These are phyloP conservation scores for Philonicus albiceps DNA, from an alignment of 2,888 invertebrate species.

Conservation along the genomic window DNA sequence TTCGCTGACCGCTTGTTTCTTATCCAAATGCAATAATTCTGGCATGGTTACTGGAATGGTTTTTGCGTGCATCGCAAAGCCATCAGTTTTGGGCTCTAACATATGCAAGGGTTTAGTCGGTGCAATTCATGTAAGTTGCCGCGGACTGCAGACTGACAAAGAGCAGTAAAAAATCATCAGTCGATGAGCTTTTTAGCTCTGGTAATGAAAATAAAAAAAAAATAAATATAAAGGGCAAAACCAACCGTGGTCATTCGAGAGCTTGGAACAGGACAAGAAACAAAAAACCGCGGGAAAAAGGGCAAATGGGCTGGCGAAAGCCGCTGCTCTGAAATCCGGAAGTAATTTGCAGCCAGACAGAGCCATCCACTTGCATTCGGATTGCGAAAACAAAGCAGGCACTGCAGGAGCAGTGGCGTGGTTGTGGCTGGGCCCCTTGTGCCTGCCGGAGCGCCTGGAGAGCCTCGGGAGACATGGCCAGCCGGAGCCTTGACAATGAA, in stretches of 20 bases:
- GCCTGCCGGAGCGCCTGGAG: neutral
- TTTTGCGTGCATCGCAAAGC: neutral
- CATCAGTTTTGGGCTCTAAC: neutral
- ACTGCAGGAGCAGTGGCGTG: neutral
- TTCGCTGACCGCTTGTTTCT: neutral
- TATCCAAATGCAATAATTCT: neutral
- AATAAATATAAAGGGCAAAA: neutral
- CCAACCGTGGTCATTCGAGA: neutral
- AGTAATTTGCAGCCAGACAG: slow-evolving; percentile 38
- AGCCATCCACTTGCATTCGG: slow-evolving; percentile 19
- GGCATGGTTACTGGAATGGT: neutral
- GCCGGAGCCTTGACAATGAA: slow-evolving; percentile 30
- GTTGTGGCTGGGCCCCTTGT: neutral
- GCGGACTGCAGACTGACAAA: slow-evolving; percentile 21
- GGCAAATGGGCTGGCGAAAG: slow-evolving; percentile 25
- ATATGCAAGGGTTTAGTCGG: neutral
- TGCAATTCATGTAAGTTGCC: slow-evolving; percentile 37
- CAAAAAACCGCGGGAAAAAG: neutral
- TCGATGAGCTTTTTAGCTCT: neutral
- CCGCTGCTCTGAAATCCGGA: slow-evolving; percentile 32
- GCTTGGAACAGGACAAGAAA: neutral
- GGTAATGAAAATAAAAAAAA: neutral
- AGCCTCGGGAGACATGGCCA: neutral
- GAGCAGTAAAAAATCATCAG: neutral
- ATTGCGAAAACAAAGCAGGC: neutral